A percentile compares a stretch with the other conserved stretches of the same genome.
Evolutionary conservation across 1,140 invertebrate species (phyloP).

Genomic region (Venturia canescens): DNA sequence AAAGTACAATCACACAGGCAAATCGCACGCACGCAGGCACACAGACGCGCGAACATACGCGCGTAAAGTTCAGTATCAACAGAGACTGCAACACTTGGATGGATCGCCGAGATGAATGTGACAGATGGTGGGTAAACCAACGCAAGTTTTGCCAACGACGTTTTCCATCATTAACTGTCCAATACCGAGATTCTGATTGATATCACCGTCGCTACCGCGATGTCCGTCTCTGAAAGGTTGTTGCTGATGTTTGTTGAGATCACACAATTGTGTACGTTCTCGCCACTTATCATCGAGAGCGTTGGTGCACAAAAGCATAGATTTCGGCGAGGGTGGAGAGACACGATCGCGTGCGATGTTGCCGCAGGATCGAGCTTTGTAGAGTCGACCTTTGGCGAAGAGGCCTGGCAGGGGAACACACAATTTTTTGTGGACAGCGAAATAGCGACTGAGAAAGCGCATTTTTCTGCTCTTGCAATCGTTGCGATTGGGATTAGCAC

Average conservation of each 20-base stretch:
- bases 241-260: constrained; percentile 57
- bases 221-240: constrained; percentile 60
- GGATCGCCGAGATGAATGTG: constrained; percentile 78
- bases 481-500: constrained; percentile 60
- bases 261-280: constrained; percentile 69
- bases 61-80: constrained; percentile 70
- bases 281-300: constrained; percentile 71
- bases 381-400: constrained; percentile 77
- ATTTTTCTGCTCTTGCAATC: constrained; percentile 77
- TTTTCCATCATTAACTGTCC: constrained; percentile 63
- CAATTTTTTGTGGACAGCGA: constrained; percentile 80
- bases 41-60: background rate
- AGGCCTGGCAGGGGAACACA: constrained; percentile 78
- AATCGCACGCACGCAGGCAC: no score
- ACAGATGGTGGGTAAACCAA: constrained; percentile 76
- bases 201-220: constrained; percentile 75
- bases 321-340: constrained; percentile 68
- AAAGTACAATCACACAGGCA: background rate
- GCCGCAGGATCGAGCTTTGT: constrained; percentile 81
- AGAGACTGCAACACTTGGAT: constrained; percentile 80
- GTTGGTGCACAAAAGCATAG: constrained; percentile 65
- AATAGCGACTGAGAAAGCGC: constrained; percentile 81
- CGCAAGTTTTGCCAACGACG: constrained; percentile 72
- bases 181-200: constrained; percentile 76
- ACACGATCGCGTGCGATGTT: constrained; percentile 77